Percentiles rank a stretch among this genome's conserved stretches.
Evolutionary conservation across 2,797 vertebrate species (phyloP).

Genomic region (Halcyon badia): DNA sequence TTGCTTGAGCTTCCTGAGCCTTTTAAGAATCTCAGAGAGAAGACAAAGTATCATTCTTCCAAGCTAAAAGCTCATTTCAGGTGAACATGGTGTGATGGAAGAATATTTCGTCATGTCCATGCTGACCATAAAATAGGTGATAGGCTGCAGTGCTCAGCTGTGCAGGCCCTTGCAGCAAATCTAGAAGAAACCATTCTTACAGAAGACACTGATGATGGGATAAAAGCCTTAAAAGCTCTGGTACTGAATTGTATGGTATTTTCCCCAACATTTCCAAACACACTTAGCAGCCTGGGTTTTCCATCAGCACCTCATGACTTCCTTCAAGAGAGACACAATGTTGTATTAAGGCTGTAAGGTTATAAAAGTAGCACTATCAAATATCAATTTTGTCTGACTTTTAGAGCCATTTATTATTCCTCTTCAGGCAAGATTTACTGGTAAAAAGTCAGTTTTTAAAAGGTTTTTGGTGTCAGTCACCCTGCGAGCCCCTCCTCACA

Average conservation of each 20-base stretch:
- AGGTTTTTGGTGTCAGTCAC: not conserved
- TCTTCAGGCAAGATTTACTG: not conserved
- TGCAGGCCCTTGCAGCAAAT: not conserved
- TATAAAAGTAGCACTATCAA: not conserved
- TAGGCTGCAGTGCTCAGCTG: not conserved
- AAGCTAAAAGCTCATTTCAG: slow-evolving; percentile 10
- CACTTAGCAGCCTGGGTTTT: not conserved
- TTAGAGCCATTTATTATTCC: slow-evolving; percentile 4
- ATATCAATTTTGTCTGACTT: not conserved
- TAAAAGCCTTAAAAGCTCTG: not conserved
- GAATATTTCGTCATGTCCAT: not conserved
- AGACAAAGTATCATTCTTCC: not conserved
- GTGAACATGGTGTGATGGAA: not conserved
- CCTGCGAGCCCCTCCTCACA: not conserved
- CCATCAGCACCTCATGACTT: not conserved
- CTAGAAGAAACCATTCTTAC: not conserved
- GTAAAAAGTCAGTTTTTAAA: not conserved
- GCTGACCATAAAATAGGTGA: not conserved
- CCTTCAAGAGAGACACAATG: not conserved
- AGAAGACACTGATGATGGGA: not conserved
- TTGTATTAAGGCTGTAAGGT: not conserved
- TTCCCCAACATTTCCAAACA: slow-evolving; percentile 8
- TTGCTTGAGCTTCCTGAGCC: not conserved
- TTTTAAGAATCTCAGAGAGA: slow-evolving; percentile 8
- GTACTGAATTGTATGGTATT: not conserved